Conservation (phyloP, 2,797 vertebrate genomes). For the Muraenolepis orangiensis region DNA sequence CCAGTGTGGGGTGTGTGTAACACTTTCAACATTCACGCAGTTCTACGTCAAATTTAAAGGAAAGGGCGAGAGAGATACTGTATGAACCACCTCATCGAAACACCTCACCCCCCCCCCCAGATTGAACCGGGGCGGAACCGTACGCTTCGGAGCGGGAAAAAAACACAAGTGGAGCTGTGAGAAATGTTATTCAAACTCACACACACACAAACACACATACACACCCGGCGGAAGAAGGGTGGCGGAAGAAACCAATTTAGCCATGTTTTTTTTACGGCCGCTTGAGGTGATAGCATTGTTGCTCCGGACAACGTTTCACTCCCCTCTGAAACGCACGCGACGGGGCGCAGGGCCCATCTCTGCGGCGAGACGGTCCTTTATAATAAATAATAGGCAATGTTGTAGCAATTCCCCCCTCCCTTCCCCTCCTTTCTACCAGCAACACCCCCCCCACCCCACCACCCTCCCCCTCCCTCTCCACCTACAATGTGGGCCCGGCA, state of each 20-base stretch:
- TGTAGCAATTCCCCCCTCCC: too few relatives aligned
- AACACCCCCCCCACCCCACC: not conserved
- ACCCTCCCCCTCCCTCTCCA: too few relatives aligned
- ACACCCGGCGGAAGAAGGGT: too few relatives aligned
- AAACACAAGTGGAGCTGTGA: too few relatives aligned
- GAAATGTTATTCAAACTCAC: not conserved
- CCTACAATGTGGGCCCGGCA: too few relatives aligned
- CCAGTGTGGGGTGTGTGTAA: not conserved
- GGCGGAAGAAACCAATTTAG: not conserved
- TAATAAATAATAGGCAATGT: constrained; percentile 3
- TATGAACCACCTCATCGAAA: too few relatives aligned
- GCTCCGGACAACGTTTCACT: not conserved
- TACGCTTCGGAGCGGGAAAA: too few relatives aligned
- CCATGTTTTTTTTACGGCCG: not conserved
- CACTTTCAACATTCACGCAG: not conserved
- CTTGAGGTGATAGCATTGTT: not conserved
- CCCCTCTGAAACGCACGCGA: not conserved
- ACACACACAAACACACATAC: too few relatives aligned
- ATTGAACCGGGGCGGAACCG: too few relatives aligned
- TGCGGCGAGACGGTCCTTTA: not conserved
- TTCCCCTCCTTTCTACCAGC: too few relatives aligned
- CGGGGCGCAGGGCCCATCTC: not conserved
- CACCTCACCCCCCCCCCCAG: too few relatives aligned
- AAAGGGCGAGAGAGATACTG: not conserved
- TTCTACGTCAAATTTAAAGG: not conserved